phyloP scores from a whole-genome alignment of 2,888 invertebrate species.

The Campoplex capitator region DNA sequence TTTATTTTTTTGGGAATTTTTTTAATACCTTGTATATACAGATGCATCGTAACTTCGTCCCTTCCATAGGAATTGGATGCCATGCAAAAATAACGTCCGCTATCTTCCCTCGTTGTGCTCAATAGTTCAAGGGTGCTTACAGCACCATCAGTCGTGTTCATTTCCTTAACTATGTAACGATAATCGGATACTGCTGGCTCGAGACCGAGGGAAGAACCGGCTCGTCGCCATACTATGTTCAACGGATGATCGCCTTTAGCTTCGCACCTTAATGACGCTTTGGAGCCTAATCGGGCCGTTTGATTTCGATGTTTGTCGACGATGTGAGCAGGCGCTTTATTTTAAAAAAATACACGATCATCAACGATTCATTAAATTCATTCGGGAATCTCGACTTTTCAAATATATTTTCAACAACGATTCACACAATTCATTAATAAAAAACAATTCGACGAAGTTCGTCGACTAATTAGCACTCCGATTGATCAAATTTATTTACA shows the following conservation, averaged over 20 bases:
- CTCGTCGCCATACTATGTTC: constrained; percentile 93
- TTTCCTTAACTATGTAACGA: constrained; percentile 81
- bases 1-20: not conserved
- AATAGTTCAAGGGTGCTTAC: constrained; percentile 94
- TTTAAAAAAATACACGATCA: not conserved
- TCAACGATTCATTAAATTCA: too few species aligned
- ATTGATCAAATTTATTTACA: too few species aligned
- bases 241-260: constrained; percentile 95
- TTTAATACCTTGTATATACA: constrained; percentile 92
- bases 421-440: not conserved
- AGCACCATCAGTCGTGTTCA: constrained; percentile 87
- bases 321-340: constrained; percentile 92
- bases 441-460: too few species aligned
- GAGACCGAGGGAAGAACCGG: constrained; percentile 85
- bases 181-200: constrained; percentile 82
- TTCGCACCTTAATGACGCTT: constrained; percentile 90
- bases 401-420: not conserved
- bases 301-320: constrained; percentile 88
- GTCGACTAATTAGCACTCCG: too few species aligned
- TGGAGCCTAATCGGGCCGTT: constrained; percentile 82
- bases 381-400: too few species aligned
- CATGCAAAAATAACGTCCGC: constrained; percentile 94
- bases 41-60: constrained; percentile 95
- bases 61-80: constrained; percentile 96
- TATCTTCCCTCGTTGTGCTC: constrained; percentile 94